Percentiles rank a stretch among this genome's conserved stretches.
Evolutionary conservation across 1,140 invertebrate species (phyloP).

Genomic region (Hypsibius dujardini): DNA sequence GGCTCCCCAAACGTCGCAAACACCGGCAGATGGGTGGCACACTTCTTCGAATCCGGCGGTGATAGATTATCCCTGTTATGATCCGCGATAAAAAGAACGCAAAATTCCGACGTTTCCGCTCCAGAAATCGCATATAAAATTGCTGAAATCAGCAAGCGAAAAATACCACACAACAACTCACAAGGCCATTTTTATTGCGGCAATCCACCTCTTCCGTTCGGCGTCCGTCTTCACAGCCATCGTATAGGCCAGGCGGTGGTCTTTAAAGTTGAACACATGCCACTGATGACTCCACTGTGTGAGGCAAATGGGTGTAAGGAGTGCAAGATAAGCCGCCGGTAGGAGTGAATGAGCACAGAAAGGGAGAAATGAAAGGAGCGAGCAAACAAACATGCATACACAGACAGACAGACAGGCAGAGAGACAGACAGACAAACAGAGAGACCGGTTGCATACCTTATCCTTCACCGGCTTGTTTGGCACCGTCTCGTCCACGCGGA

Average conservation of each 20-base stretch:
- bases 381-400: too few relatives aligned
- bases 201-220: constrained; percentile 70
- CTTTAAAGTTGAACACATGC: constrained; percentile 54
- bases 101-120: background rate
- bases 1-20: constrained; percentile 69
- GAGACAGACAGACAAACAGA: too few relatives aligned
- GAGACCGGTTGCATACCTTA: too few relatives aligned
- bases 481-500: constrained; percentile 57
- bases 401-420: too few relatives aligned
- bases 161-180: constrained; percentile 37
- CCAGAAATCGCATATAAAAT: too few relatives aligned
- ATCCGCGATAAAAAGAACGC: constrained; percentile 18
- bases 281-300: constrained; percentile 59
- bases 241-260: constrained; percentile 63
- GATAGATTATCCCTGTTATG: constrained; percentile 60
- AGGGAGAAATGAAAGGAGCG: constrained; percentile 7
- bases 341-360: constrained; percentile 19
- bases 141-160: too few relatives aligned
- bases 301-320: background rate
- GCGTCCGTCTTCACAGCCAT: constrained; percentile 74
- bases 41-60: constrained; percentile 52
- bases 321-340: constrained; percentile 23
- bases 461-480: constrained; percentile 35
- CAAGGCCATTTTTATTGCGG: constrained; percentile 74
- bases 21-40: constrained; percentile 60